Percentiles rank a stretch among this genome's conserved stretches.
Evolutionary conservation across 2,888 invertebrate species (phyloP).

Genomic region (Limnephilus lunatus): DNA sequence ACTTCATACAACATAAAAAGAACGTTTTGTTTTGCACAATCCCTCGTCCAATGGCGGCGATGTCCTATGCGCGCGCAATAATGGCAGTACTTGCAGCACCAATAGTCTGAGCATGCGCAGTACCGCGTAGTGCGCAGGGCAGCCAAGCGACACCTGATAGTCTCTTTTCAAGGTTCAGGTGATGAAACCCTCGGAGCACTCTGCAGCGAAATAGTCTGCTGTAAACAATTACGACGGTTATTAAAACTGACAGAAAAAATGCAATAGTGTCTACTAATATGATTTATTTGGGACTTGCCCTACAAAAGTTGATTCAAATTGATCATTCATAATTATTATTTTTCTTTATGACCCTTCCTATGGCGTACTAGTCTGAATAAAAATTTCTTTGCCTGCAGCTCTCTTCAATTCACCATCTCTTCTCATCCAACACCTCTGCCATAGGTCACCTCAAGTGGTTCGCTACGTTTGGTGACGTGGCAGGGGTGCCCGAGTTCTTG

Average conservation of each 20-base stretch:
- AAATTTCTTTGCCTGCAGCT: too few relatives aligned
- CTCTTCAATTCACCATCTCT: too few relatives aligned
- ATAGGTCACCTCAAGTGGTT: too few relatives aligned
- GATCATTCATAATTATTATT: neutral
- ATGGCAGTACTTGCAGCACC: neutral
- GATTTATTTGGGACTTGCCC: neutral
- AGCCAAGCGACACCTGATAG: neutral
- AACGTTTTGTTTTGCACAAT: constrained; percentile 26
- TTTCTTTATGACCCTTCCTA: too few relatives aligned
- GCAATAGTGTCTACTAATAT: neutral
- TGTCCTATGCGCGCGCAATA: neutral
- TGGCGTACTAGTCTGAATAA: too few relatives aligned
- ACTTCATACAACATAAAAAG: constrained; percentile 38
- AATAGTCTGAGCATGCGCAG: neutral
- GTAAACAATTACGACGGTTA: neutral
- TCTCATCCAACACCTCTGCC: too few relatives aligned
- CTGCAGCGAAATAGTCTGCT: neutral
- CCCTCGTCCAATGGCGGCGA: constrained; percentile 13
- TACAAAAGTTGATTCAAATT: neutral
- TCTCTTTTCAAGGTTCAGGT: constrained; percentile 25
- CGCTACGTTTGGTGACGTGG: too few relatives aligned
- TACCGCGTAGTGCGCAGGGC: neutral
- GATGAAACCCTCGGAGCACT: constrained; percentile 5
- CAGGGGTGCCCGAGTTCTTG: too few relatives aligned
- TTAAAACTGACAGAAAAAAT: neutral